Percentiles rank a stretch among this genome's conserved stretches.
Evolutionary conservation across 2,888 invertebrate genomes (phyloP).

Genomic region (Meganola albula): DNA sequence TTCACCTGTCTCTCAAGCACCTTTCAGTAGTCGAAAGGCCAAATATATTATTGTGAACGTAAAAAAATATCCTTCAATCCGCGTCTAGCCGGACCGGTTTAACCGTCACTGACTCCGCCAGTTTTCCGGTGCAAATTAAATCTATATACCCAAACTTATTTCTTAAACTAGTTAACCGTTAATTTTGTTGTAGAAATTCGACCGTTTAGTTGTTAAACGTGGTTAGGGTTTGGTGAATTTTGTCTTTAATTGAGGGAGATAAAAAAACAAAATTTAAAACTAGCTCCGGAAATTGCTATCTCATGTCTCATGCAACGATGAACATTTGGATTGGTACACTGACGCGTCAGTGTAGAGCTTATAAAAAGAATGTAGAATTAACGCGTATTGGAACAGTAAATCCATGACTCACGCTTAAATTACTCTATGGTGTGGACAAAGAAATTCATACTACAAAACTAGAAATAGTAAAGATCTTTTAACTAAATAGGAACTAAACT

Average conservation of each 20-base stretch:
- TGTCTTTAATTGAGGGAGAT: conserved; percentile 44
- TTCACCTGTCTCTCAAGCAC: conserved; percentile 35
- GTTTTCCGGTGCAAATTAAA: conserved; percentile 53
- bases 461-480: no score
- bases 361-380: no score
- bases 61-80: conserved; percentile 54
- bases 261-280: conserved; percentile 42
- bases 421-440: no score
- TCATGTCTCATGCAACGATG: conserved; percentile 35
- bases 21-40: conserved; percentile 42
- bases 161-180: no score
- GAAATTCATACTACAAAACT: no score
- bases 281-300: conserved; percentile 55
- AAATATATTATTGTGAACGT: conserved; percentile 38
- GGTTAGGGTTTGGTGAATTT: no score
- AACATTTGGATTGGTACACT: conserved; percentile 19
- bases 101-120: conserved; percentile 47
- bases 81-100: conserved; percentile 46
- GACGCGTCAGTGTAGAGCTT: conserved; percentile 17
- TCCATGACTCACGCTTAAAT: no score
- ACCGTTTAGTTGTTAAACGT: no score
- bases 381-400: no score
- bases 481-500: no score
- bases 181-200: no score
- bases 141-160: no score